These are phyloP conservation scores for Thymallus thymallus DNA, from an alignment of 2,113 vertebrate species.

Conservation along the genomic window DNA sequence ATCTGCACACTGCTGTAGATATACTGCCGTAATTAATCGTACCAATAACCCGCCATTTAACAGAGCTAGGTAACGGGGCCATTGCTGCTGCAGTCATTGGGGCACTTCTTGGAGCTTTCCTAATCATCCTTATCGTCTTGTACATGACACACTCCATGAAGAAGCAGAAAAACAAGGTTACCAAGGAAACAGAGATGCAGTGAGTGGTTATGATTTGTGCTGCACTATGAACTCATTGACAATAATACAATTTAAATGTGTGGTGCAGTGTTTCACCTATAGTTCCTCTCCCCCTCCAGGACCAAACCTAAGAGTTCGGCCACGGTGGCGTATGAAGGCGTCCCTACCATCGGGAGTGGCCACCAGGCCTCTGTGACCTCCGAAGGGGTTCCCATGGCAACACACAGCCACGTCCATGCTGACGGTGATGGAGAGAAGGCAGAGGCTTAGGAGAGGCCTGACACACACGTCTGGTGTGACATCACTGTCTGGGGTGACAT, in stretches of 20 bases:
- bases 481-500: too few species aligned
- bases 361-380: conserved; percentile 11
- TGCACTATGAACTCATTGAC: not conserved
- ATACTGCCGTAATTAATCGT: not conserved
- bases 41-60: not conserved
- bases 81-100: conserved; percentile 62
- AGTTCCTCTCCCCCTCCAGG: not conserved
- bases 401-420: conserved; percentile 16
- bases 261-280: not conserved
- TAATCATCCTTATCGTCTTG: conserved; percentile 59
- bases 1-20: too few species aligned
- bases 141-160: conserved; percentile 57
- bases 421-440: conserved; percentile 29
- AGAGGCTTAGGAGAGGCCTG: conserved; percentile 23
- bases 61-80: conserved; percentile 46
- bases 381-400: conserved; percentile 36
- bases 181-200: conserved; percentile 55
- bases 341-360: conserved; percentile 48
- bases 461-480: conserved; percentile 6
- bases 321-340: not conserved
- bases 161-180: conserved; percentile 45
- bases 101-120: conserved; percentile 44
- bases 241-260: not conserved
- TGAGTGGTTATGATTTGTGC: conserved; percentile 35
- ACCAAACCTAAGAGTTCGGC: not conserved